Base-by-base conservation (phyloP, 2,888 invertebrate genomes). In the Ceratothoa steindachneri region DNA sequence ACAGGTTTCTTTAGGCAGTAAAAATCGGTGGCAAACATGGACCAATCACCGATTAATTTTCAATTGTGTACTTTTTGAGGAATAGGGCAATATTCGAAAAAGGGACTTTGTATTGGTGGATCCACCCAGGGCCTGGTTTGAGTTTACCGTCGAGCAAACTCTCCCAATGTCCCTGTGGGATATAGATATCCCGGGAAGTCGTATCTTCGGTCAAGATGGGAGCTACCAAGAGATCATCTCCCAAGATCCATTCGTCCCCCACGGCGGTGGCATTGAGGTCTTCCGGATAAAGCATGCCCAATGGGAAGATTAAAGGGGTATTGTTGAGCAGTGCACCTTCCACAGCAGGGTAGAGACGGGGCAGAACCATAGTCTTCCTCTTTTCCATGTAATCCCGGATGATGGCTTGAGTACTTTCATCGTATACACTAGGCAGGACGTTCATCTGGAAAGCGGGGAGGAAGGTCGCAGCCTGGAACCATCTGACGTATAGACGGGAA, bases 121-220 rank as follows among this genome's bases (percentile, higher is more conserved):
- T 91, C 95, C 94, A 95, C 77, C 94, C 88, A 80, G 90, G 93
- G 0, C 95, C 95, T 82, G 94, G 93, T 41, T 93, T 88, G 55
- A 92, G 86, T 28, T 92, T 93, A 0, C 91, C 91, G 83, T 93
- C 93, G 81, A 93, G 92, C 15, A 94, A 94, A 82, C 96, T 95
- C 82, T 90, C 91, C 78, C 78, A 78, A 31, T 73, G 73, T 2
- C 78, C 78, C 28, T 64, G 60, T 12, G 78, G 78, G 1, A 78
- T 71, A 29, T 78, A 78, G 24, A 78, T 72, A 29, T 69, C 53
- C n/a, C 78, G 51, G 15, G 66, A 9, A 24, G 69, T 64, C 27
- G 41, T 53, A 7, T 71, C 71, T 22, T 75, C 64, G 24, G 69
- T 27, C 0, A 71, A 64, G 9, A 78, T 64, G 1, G 78, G 78